phyloP scores from a whole-genome alignment of 2,797 vertebrate species.

The Enoplosus armatus region DNA sequence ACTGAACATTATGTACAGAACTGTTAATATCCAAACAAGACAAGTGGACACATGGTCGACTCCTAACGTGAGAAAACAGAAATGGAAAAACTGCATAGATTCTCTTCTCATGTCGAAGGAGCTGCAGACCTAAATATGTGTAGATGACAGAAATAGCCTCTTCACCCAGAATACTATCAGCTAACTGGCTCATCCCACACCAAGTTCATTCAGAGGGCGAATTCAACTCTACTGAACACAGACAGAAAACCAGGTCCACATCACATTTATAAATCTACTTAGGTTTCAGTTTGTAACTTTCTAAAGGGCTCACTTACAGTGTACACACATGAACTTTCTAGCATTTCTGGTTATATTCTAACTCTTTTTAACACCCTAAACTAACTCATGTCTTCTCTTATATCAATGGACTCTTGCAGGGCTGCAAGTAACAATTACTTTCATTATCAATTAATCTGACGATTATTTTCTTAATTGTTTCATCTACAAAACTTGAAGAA shows the following conservation, averaged over 20 bases:
- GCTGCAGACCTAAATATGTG: slow-evolving; percentile 27
- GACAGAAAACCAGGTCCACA: slow-evolving; percentile 6
- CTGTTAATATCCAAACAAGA: slow-evolving; percentile 28
- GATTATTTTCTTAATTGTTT: neutral
- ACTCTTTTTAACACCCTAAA: slow-evolving; percentile 1
- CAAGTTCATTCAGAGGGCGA: neutral
- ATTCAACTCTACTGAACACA: neutral
- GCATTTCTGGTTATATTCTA: neutral
- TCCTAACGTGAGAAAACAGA: neutral
- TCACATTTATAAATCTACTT: neutral
- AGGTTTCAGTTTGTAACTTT: neutral
- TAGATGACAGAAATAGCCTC: neutral
- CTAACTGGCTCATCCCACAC: neutral
- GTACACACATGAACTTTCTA: neutral
- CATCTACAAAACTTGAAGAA: neutral
- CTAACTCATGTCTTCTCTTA: neutral
- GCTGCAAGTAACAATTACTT: neutral
- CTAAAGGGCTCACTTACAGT: neutral
- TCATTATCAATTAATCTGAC: neutral
- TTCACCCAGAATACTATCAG: slow-evolving; percentile 7
- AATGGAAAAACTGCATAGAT: slow-evolving; percentile 79
- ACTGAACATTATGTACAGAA: slow-evolving; percentile 54
- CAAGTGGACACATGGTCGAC: slow-evolving; percentile 1
- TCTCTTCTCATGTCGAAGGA: slow-evolving; percentile 46
- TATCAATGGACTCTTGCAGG: neutral